phyloP scores from a whole-genome alignment of 2,888 invertebrate species.

The Yponomeuta evonymella region DNA sequence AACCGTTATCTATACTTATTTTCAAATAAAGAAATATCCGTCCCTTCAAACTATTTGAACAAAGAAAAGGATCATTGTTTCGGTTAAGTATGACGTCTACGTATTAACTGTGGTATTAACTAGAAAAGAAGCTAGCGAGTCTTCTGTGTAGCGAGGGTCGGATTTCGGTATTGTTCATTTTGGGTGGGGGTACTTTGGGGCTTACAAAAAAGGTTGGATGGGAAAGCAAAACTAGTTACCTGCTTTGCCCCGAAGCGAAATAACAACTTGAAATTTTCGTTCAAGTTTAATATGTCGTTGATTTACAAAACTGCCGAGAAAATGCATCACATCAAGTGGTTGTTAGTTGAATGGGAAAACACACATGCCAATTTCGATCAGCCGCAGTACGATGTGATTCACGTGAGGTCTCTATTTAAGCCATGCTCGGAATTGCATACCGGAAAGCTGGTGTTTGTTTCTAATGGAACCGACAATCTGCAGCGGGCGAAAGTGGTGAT shows the following conservation, averaged over 20 bases:
- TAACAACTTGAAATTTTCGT: neutral
- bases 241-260: neutral
- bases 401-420: constrained; percentile 10
- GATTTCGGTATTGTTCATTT: constrained; percentile 1
- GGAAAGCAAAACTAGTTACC: neutral
- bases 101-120: neutral
- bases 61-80: neutral
- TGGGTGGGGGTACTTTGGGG: constrained; percentile 3
- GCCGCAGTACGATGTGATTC: constrained; percentile 11
- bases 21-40: neutral
- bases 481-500: constrained; percentile 25
- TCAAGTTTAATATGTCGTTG: neutral
- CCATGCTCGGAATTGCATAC: constrained; percentile 22
- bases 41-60: neutral
- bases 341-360: constrained; percentile 48
- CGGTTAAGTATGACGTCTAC: neutral
- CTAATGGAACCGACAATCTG: constrained; percentile 14
- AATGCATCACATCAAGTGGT: constrained; percentile 46
- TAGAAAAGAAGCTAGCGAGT: neutral
- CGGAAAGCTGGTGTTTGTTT: constrained; percentile 24
- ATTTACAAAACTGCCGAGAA: constrained; percentile 18
- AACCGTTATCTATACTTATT: neutral
- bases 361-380: neutral
- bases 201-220: neutral
- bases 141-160: neutral